A percentile compares a stretch with the other conserved stretches of the same genome.
Conservation (phyloP, 2,888 invertebrate genomes). For the Cephus pulcher region DNA sequence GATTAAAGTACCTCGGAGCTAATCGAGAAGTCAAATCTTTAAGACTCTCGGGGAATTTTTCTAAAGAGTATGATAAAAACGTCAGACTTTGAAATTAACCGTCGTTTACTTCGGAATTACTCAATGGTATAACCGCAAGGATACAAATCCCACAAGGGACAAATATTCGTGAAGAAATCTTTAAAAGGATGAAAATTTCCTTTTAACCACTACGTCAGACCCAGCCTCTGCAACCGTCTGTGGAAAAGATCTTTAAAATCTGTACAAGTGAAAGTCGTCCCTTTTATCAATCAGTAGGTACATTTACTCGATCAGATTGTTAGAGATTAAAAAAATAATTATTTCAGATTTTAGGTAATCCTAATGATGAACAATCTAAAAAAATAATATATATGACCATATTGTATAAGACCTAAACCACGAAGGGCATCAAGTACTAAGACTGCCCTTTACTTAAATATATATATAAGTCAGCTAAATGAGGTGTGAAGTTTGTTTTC, state of each 20-base stretch:
- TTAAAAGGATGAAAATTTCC: background rate
- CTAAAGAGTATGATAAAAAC: constrained; percentile 40
- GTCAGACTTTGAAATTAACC: constrained; percentile 43
- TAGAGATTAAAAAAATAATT: background rate
- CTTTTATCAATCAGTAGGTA: background rate
- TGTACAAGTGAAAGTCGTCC: background rate
- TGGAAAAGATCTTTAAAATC: background rate
- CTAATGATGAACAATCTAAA: too few species aligned
- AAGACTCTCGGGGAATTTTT: constrained; percentile 43
- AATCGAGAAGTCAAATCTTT: constrained; percentile 65
- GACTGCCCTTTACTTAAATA: background rate
- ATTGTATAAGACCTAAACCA: background rate
- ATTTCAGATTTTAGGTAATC: background rate
- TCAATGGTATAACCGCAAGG: background rate
- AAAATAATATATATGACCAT: background rate
- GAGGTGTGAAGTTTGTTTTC: constrained; percentile 39
- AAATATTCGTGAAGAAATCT: background rate
- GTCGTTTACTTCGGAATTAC: background rate
- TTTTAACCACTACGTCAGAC: background rate
- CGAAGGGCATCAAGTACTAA: background rate
- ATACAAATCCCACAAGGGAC: background rate
- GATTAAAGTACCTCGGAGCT: constrained; percentile 56
- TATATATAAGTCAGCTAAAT: constrained; percentile 26
- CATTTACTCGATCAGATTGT: background rate
- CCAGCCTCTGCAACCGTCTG: background rate